phyloP scores from a whole-genome alignment of 92 coral and sea anemone species.

The Pocillopora grandis region DNA sequence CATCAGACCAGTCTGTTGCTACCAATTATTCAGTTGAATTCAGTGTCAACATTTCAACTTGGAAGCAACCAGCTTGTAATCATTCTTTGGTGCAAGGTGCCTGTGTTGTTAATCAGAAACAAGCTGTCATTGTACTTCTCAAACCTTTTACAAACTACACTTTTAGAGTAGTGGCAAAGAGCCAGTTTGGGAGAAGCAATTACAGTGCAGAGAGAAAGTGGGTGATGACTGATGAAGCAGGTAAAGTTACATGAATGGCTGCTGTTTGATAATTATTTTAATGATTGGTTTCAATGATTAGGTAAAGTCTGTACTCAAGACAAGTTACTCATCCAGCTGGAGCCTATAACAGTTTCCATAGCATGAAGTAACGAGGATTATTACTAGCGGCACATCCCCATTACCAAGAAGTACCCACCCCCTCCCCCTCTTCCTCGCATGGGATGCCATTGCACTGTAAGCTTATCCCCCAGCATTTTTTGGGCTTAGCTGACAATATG shows the following conservation, averaged over 20 bases:
- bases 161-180: constrained; percentile 20
- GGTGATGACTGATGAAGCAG: constrained; percentile 35
- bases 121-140: background rate
- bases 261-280: no score
- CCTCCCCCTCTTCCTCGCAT: no score
- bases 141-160: constrained; percentile 38
- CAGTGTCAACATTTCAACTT: background rate
- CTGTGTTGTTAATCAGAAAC: constrained; percentile 9
- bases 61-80: constrained; percentile 17
- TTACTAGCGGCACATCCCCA: no score
- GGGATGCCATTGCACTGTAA: no score
- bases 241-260: background rate
- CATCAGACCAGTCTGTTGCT: background rate
- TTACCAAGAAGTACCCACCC: no score
- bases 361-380: no score
- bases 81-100: constrained; percentile 10
- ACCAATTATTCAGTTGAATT: constrained; percentile 27
- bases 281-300: no score
- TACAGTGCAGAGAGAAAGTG: constrained; percentile 7
- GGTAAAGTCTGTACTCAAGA: no score
- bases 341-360: no score
- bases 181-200: constrained; percentile 21
- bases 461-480: no score
- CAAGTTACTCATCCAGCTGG: no score
- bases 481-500: no score